Percentiles rank a stretch among this genome's conserved stretches.
phyloP scores from a whole-genome alignment of 2,888 invertebrate species.

The Nasonia oneida region DNA sequence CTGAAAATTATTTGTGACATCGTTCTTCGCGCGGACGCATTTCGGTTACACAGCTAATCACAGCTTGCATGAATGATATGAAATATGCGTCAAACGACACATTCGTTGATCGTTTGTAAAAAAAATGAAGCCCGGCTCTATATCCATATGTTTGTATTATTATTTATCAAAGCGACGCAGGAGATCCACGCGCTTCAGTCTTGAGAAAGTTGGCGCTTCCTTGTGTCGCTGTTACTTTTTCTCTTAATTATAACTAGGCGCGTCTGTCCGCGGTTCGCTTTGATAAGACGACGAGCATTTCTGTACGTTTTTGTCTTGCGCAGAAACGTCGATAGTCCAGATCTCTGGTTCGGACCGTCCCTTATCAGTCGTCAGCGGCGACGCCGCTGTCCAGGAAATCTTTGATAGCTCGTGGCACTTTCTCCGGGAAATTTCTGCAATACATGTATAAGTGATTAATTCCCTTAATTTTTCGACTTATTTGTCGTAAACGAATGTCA shows the following conservation, averaged over 20 bases:
- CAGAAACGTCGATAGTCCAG: not conserved
- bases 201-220: constrained; percentile 22
- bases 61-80: not conserved
- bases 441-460: constrained; percentile 22
- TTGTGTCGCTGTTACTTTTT: not conserved
- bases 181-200: constrained; percentile 31
- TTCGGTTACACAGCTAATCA: not conserved
- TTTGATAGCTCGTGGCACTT: constrained; percentile 80
- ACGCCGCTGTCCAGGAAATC: constrained; percentile 86
- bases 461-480: not conserved
- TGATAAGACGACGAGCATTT: not conserved
- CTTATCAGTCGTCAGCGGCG: constrained; percentile 79
- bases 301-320: not conserved
- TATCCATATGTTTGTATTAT: not conserved
- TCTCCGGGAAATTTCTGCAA: constrained; percentile 81
- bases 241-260: not conserved
- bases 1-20: not conserved
- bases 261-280: not conserved
- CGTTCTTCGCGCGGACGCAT: not conserved
- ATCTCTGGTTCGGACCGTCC: not conserved
- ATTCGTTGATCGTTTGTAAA: constrained; percentile 7
- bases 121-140: not conserved
- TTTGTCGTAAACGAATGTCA: not conserved
- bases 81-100: constrained; percentile 1
- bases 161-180: not conserved